Percentiles rank a stretch among this genome's conserved stretches.
These are phyloP conservation scores for Meriones unguiculatus DNA, from an alignment of 2,113 vertebrate species.

Conservation along the genomic window DNA sequence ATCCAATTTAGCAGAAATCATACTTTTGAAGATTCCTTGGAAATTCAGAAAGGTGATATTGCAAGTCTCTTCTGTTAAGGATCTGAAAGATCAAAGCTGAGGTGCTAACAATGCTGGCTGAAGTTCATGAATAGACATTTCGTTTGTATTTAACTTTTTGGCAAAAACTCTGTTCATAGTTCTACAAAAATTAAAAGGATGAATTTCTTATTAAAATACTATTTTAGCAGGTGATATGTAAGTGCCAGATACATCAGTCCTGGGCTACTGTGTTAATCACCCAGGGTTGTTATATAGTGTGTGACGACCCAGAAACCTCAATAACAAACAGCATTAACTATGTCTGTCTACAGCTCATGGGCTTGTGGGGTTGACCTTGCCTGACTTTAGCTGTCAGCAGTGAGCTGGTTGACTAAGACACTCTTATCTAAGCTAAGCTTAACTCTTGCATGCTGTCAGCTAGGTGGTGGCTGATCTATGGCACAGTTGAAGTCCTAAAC, in stretches of 20 bases:
- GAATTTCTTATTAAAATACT: background rate
- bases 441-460: background rate
- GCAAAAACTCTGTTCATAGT: background rate
- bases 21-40: background rate
- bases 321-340: background rate
- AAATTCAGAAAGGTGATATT: conserved; percentile 15
- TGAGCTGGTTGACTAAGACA: background rate
- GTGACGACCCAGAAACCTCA: background rate
- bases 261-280: background rate
- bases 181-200: background rate
- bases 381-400: background rate
- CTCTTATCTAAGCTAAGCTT: background rate
- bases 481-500: background rate
- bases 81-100: conserved; percentile 16
- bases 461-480: background rate
- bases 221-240: background rate
- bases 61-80: background rate
- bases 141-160: background rate
- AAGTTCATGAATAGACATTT: background rate
- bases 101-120: background rate
- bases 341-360: background rate
- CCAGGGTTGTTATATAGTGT: background rate
- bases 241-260: background rate
- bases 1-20: background rate
- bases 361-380: background rate